Base-by-base conservation (phyloP, 2,888 invertebrate genomes). In the Epinotia bilunana region DNA sequence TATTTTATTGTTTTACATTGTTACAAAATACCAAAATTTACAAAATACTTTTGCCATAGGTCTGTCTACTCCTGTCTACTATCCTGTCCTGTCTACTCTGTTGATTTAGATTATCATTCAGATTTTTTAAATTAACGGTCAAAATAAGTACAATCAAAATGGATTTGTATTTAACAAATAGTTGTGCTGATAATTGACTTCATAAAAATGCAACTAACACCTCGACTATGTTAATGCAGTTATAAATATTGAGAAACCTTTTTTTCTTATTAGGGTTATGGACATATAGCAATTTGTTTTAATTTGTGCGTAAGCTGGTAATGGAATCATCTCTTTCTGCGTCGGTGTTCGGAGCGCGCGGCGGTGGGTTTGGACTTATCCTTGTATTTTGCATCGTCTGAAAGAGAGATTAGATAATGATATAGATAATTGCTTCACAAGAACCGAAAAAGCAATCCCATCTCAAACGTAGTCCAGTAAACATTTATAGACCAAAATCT, bases 281-380 rank as follows among this genome's bases (percentile, higher is more conserved):
- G 53, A 53, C 53, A 53, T 6, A 53, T 7, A 53, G n/a, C 16
- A 53, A n/a, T 53, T 53, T n/a, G 7, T 53, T 53, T 53, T 5
- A 53, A n/a, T 53, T 53, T 53, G 16, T n/a, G n/a, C 49, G 2
- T 16, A 9, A 61, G 9, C 9, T 28, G 46, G 39, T 49, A 63
- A n/a, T 7, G n/a, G 62, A 67, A 69, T 90, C 82, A 93, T 81
- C 93, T 88, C 81, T 93, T 93, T 76, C 91, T 86, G 78, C 89
- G 93, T 70, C 90, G 86, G 77, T 93, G 92, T 77, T 93, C 93
- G 13, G 93, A 93, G 3, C 90, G 90, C 23, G 91, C 90, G 2
- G 83, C 91, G 73, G 80, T 85, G 12, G 91, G 86, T 78, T 93
- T 94, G 5, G 91, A 79, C 76, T 93, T 93, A 6, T 91, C 91